Percentiles rank a stretch among this genome's conserved stretches.
These are phyloP conservation scores for Pseudorectes ferrugineus DNA, from an alignment of 2,113 vertebrate species.

Conservation along the genomic window DNA sequence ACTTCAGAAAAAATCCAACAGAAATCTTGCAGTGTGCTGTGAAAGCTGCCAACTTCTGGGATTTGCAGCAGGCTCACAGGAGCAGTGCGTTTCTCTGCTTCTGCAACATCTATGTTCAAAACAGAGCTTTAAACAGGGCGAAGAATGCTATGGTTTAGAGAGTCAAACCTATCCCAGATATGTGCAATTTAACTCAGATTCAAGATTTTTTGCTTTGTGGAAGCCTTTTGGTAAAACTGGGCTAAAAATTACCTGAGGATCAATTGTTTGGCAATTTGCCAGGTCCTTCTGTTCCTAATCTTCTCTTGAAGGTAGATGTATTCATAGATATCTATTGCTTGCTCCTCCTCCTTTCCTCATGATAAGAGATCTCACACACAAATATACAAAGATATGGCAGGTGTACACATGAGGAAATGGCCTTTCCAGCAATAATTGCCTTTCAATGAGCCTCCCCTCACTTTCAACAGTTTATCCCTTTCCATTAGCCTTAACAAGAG, in stretches of 20 bases:
- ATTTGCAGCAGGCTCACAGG: not conserved
- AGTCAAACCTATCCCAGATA: not conserved
- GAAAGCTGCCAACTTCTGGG: not conserved
- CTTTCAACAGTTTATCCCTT: not conserved
- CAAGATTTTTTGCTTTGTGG: not conserved
- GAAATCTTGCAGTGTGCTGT: not conserved
- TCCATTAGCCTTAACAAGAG: accelerated
- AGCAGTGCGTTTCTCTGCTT: not conserved
- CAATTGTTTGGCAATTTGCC: not conserved
- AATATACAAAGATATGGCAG: not conserved
- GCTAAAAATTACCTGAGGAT: not conserved
- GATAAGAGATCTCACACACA: not conserved
- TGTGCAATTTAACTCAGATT: not conserved
- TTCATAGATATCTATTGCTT: accelerated
- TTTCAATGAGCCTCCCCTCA: not conserved
- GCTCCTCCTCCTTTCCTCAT: not conserved
- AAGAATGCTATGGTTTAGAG: not conserved
- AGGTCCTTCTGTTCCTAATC: not conserved
- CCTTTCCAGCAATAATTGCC: not conserved
- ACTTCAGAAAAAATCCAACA: not conserved
- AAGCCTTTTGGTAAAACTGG: not conserved
- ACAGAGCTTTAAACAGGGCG: not conserved
- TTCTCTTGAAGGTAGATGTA: not conserved
- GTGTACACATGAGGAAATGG: not conserved
- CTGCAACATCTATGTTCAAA: not conserved